Evolutionary conservation across 1,140 invertebrate species (phyloP).

Genomic region (Micrasema longulum): DNA sequence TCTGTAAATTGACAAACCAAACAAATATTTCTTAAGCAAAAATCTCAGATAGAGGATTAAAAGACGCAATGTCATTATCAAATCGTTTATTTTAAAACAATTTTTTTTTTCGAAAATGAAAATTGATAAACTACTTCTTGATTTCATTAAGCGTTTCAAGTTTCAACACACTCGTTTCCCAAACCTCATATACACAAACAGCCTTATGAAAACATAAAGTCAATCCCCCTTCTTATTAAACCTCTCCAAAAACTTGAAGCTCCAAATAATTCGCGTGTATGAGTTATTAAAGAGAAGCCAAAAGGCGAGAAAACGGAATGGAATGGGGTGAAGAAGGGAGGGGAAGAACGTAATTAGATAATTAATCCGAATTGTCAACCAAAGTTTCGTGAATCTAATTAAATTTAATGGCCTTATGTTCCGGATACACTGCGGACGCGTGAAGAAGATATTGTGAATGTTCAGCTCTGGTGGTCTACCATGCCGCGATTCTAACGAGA

Average conservation of each 20-base stretch:
- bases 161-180: constrained; percentile 15
- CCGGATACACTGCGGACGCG: constrained; percentile 12
- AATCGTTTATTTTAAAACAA: no score
- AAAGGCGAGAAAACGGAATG: constrained; percentile 34
- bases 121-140: not conserved
- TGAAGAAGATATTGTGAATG: not conserved
- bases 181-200: constrained; percentile 14
- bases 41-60: no score
- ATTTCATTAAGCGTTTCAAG: constrained; percentile 22
- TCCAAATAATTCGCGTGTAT: constrained; percentile 28
- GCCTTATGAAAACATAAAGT: constrained; percentile 27
- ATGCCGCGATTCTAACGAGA: no score
- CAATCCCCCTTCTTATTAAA: constrained; percentile 17
- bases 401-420: constrained; percentile 47
- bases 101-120: no score
- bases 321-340: constrained; percentile 12
- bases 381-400: constrained; percentile 52
- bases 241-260: constrained; percentile 30
- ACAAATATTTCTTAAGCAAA: no score
- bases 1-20: no score
- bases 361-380: constrained; percentile 54
- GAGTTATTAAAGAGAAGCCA: constrained; percentile 45
- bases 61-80: no score
- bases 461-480: no score
- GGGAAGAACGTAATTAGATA: constrained; percentile 51